Base-by-base conservation (phyloP, 2,797 vertebrate species). In the Cyclura pinguis region DNA sequence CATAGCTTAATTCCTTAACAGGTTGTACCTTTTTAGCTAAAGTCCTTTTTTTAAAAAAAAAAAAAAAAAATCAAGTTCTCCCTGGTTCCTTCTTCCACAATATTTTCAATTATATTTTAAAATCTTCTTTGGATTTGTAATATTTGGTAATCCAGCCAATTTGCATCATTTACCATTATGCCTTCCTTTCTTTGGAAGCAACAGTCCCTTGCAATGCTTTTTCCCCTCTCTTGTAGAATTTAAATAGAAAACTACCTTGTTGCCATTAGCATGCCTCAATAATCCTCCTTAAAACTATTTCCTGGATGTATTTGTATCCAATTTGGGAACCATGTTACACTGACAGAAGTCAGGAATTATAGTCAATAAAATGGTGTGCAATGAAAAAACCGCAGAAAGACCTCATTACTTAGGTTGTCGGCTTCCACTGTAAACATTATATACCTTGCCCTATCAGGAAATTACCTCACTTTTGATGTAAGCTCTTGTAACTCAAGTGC, bases 51-150 rank as follows among this genome's bases (percentile, higher is more conserved):
- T 0, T 59, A 91, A 91, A 84, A 94, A 90, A 93, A 42, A 20
- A 42, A 8, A 77, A 92, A 94, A 96, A 88, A 88, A 92, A 8
- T 88, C 72, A 85, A 93, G 91, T 92, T 92, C 22, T 88, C 89
- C 93, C 92, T 87, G 87, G 13, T 87, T 29, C 83, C 72, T 59
- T 9, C 85, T 92, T 91, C 94, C 85, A 91, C 94, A 93, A 82
- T 85, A 94, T 92, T 96, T 94, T 94, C 95, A 97, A 95, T 95
- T 96, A 93, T 92, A 94, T 95, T 94, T 95, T 92, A 57, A 91
- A 96, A 95, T 94, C 94, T 94, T 94, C 93, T 94, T 92, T 95
- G 96, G 92, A 93, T 92, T 95, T 89, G 77, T 95, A 95, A 94
- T 94, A 85, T 88, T 92, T 92, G 95, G 94, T 95, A 96, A 95